Evolutionary conservation across 2,888 invertebrate genomes (phyloP).

Genomic region (Melangyna quadrimaculata): DNA sequence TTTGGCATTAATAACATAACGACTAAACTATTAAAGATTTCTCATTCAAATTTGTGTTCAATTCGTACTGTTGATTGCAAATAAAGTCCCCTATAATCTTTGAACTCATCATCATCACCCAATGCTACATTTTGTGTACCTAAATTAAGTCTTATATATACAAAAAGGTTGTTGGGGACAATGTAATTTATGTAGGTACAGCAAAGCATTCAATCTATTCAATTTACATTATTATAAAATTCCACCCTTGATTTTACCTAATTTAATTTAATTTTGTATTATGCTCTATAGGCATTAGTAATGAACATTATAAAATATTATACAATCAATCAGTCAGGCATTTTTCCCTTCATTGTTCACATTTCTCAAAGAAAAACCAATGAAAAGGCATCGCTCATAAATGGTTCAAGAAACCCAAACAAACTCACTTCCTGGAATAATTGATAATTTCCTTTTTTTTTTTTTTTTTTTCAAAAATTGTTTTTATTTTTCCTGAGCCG

Average conservation of each 20-base stretch:
- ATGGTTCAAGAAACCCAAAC: neutral
- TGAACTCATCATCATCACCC: too few relatives aligned
- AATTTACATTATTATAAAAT: neutral
- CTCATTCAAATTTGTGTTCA: too few relatives aligned
- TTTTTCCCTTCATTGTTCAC: neutral
- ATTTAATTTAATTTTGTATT: neutral
- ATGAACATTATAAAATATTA: neutral
- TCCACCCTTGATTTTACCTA: neutral
- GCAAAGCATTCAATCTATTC: neutral
- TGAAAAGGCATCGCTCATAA: slow-evolving; percentile 19
- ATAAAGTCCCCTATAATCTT: too few relatives aligned
- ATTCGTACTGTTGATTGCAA: too few relatives aligned
- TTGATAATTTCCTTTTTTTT: slow-evolving; percentile 61
- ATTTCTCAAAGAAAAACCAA: slow-evolving; percentile 28
- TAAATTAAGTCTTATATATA: too few relatives aligned
- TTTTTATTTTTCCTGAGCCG: neutral
- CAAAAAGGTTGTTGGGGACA: too few relatives aligned
- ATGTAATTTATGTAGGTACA: too few relatives aligned
- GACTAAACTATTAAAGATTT: too few relatives aligned
- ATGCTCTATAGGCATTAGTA: neutral
- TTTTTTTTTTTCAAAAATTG: slow-evolving; percentile 26
- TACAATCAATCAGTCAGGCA: neutral
- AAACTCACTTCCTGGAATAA: slow-evolving; percentile 42
- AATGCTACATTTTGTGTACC: too few relatives aligned
- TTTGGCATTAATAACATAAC: too few relatives aligned